A percentile compares a stretch with the other conserved stretches of the same genome.
Evolutionary conservation across 2,797 vertebrate genomes (phyloP).

Genomic region (Gymnothorax javanicus): DNA sequence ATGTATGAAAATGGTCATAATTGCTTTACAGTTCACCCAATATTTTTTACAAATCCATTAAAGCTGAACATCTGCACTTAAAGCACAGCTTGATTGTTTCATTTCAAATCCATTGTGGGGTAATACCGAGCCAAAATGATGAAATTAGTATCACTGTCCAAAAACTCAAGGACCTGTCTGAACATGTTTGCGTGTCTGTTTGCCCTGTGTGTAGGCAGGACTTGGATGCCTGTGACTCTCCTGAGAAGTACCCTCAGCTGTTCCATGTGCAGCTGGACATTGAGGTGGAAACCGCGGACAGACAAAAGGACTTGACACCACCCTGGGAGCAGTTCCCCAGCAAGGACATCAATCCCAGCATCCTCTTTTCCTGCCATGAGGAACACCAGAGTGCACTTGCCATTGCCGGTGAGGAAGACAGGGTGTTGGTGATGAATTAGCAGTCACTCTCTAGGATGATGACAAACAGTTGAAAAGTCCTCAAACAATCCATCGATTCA

Average conservation of each 20-base stretch:
- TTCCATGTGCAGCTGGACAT: conserved; percentile 91
- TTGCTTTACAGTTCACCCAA: no score
- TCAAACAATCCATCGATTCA: not conserved
- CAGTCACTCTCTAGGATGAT: not conserved
- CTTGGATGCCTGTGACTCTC: conserved; percentile 92
- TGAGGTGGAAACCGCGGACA: conserved; percentile 89
- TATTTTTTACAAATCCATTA: no score
- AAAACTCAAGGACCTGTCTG: not conserved
- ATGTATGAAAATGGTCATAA: no score
- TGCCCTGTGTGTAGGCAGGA: conserved; percentile 77
- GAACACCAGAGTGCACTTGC: conserved; percentile 91
- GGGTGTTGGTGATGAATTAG: conserved; percentile 29
- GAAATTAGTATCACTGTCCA: no score
- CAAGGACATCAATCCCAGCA: conserved; percentile 89
- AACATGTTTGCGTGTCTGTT: not conserved
- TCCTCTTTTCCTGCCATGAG: conserved; percentile 94
- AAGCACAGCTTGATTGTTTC: no score
- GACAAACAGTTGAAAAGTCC: not conserved
- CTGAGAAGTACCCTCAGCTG: conserved; percentile 96
- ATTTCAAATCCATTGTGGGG: no score
- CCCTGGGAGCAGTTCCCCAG: conserved; percentile 96
- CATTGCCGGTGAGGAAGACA: conserved; percentile 76
- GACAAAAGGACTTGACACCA: conserved; percentile 90
- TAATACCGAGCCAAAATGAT: no score
- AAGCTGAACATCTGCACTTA: no score